phyloP scores from a whole-genome alignment of 2,888 invertebrate species.

The Bhutanitis thaidina region DNA sequence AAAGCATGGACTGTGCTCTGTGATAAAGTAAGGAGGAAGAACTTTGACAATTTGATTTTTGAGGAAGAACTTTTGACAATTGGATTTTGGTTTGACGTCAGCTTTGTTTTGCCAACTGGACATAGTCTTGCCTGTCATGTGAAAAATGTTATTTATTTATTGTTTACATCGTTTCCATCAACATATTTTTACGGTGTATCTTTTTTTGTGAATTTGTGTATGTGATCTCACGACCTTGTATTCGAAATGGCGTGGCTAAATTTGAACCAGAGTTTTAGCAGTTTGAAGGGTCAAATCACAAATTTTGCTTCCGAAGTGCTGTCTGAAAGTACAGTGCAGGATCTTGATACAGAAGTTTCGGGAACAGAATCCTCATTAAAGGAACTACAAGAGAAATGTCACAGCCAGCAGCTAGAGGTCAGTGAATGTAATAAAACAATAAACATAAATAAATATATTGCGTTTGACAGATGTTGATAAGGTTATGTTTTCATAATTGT shows the following conservation, averaged over 20 bases:
- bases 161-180: constrained; percentile 55
- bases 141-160: constrained; percentile 70
- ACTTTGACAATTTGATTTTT: too few relatives aligned
- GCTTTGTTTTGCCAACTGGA: constrained; percentile 76
- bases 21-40: too few relatives aligned
- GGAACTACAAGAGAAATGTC: constrained; percentile 78
- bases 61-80: too few relatives aligned
- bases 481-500: constrained; percentile 69
- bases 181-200: constrained; percentile 37
- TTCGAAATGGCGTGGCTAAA: constrained; percentile 84
- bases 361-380: constrained; percentile 48
- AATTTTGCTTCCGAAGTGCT: constrained; percentile 94
- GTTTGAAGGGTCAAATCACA: constrained; percentile 92
- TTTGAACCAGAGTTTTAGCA: constrained; percentile 82
- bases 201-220: constrained; percentile 42
- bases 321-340: constrained; percentile 84
- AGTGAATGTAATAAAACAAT: constrained; percentile 33
- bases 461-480: constrained; percentile 52
- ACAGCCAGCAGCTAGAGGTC: constrained; percentile 82
- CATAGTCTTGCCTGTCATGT: constrained; percentile 71
- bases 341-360: constrained; percentile 38
- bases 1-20: too few relatives aligned
- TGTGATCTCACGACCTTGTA: constrained; percentile 39
- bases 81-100: background rate
- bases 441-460: background rate